Evolutionary conservation across 2,797 vertebrate genomes (phyloP).

Genomic region (Amblyraja radiata): DNA sequence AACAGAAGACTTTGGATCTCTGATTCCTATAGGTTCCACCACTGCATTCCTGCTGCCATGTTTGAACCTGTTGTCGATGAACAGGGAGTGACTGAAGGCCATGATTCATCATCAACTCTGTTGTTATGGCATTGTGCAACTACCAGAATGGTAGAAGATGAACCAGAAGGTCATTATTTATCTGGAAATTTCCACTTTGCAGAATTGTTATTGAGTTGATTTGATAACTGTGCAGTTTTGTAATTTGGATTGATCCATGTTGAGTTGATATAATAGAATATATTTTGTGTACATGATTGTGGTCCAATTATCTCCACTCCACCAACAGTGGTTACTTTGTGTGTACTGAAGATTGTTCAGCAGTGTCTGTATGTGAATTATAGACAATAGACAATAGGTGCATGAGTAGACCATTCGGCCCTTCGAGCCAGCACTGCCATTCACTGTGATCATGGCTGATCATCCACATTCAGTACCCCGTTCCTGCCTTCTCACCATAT

Average conservation of each 20-base stretch:
- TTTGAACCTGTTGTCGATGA: background rate
- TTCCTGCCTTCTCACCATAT: no score
- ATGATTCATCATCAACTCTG: background rate
- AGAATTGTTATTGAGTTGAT: background rate
- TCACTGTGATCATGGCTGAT: no score
- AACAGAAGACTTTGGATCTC: background rate
- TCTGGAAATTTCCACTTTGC: background rate
- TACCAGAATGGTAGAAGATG: background rate
- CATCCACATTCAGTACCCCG: no score
- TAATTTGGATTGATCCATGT: background rate
- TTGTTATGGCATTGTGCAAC: background rate
- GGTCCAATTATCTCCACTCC: background rate
- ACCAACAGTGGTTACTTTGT: background rate
- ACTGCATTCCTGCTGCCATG: background rate
- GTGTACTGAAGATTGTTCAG: background rate
- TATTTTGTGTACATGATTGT: background rate
- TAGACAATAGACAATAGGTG: no score
- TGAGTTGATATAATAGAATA: background rate
- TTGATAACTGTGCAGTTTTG: background rate
- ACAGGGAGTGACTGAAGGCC: background rate
- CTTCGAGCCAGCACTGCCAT: no score
- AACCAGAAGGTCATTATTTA: background rate
- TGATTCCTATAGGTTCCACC: background rate
- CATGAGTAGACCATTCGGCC: no score
- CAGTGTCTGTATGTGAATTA: background rate